phyloP scores from a whole-genome alignment of 2,888 invertebrate genomes.

The Agrilus mali region DNA sequence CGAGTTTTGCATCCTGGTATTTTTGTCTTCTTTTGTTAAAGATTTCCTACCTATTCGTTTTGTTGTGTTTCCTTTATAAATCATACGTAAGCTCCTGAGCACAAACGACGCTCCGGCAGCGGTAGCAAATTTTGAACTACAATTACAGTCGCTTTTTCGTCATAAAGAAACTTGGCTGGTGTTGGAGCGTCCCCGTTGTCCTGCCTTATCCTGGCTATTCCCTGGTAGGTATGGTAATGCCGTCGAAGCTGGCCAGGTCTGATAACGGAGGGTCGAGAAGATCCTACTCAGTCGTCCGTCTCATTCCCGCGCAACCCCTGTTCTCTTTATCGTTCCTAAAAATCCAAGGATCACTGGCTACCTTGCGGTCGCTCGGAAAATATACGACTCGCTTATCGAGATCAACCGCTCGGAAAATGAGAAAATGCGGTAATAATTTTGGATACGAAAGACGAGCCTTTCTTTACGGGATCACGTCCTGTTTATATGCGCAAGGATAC shows the following conservation, averaged over 20 bases:
- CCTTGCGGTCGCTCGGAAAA: constrained; percentile 23
- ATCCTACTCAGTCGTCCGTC: constrained; percentile 21
- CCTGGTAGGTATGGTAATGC: constrained; percentile 35
- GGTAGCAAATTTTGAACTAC: background rate
- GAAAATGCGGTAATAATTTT: too few species aligned
- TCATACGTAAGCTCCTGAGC: too few species aligned
- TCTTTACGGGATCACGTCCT: too few species aligned
- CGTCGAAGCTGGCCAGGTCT: constrained; percentile 35
- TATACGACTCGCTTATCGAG: constrained; percentile 8
- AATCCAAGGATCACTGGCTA: constrained; percentile 24
- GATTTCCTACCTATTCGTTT: too few species aligned
- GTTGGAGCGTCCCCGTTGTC: constrained; percentile 3
- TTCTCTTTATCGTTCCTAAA: constrained; percentile 11
- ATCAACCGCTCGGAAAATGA: too few species aligned
- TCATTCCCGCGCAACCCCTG: constrained; percentile 8
- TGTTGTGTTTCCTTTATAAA: too few species aligned
- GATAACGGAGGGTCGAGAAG: constrained; percentile 33
- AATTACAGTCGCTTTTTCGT: constrained; percentile 1
- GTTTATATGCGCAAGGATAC: too few species aligned
- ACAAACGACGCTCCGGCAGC: too few species aligned
- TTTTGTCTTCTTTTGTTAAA: too few species aligned
- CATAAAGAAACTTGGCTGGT: background rate
- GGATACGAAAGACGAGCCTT: too few species aligned
- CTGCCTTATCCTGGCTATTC: constrained; percentile 30
- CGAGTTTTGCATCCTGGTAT: too few species aligned